phyloP scores from a whole-genome alignment of 2,113 vertebrate genomes.

The Pituophis catenifer region DNA sequence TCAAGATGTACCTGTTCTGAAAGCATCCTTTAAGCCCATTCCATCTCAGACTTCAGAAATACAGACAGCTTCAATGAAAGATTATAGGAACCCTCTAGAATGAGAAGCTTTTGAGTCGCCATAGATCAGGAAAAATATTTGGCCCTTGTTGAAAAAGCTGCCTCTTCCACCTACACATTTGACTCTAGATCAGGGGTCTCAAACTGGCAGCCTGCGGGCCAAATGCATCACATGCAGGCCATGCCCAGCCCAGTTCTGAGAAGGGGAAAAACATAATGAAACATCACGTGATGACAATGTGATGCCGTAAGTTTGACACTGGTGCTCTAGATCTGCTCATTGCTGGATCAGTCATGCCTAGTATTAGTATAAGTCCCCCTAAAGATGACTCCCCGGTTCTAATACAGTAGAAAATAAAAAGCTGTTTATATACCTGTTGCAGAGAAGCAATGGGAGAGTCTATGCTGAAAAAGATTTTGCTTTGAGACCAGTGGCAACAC shows the following conservation, averaged over 20 bases:
- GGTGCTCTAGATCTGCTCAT: background rate
- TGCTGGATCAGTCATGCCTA: background rate
- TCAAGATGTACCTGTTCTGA: background rate
- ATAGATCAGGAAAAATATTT: background rate
- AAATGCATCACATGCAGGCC: too few species aligned
- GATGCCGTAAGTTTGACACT: too few species aligned
- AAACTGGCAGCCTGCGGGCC: too few species aligned
- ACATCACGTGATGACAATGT: too few species aligned
- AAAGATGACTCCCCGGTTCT: background rate
- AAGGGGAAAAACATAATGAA: too few species aligned
- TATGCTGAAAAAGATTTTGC: background rate
- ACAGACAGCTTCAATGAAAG: background rate
- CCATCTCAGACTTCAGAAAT: background rate
- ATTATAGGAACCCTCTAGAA: background rate
- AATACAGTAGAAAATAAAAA: background rate
- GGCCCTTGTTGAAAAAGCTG: background rate
- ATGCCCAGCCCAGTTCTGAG: too few species aligned
- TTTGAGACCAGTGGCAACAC: too few species aligned
- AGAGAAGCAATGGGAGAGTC: background rate
- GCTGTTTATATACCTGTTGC: background rate
- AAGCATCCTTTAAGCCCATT: background rate
- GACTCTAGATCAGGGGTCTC: background rate
- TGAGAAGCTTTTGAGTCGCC: background rate
- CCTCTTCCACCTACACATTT: background rate
- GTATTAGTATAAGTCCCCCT: background rate